phyloP scores from a whole-genome alignment of 1,140 invertebrate genomes.

The Oppia nitens region DNA sequence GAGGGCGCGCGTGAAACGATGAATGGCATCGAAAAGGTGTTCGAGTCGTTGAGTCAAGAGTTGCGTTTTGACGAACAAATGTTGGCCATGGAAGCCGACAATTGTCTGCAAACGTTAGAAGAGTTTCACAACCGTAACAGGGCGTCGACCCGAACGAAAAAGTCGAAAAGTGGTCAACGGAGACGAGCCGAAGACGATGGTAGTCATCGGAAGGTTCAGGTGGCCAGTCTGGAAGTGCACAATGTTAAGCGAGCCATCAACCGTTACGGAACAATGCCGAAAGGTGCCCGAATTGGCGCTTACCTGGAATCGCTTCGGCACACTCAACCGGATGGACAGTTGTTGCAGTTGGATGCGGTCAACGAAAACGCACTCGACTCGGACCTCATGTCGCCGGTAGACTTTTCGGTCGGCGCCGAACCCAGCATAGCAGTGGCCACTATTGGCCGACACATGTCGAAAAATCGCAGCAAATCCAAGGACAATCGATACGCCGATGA shows the following conservation, averaged over 20 bases:
- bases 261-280: conserved; percentile 88
- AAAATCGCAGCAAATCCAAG: background rate
- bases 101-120: background rate
- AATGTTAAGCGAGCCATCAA: conserved; percentile 91
- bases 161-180: conserved; percentile 1
- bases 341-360: background rate
- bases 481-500: conserved; percentile 14
- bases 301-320: conserved; percentile 79
- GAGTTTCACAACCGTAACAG: background rate
- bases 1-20: conserved; percentile 21
- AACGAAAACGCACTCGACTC: conserved; percentile 36
- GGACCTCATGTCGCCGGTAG: conserved; percentile 31
- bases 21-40: conserved; percentile 24
- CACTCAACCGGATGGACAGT: conserved; percentile 23
- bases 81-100: background rate
- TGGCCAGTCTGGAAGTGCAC: conserved; percentile 82
- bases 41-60: conserved; percentile 18
- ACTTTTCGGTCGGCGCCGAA: conserved; percentile 14
- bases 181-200: conserved; percentile 6
- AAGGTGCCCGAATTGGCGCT: conserved; percentile 82
- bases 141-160: background rate
- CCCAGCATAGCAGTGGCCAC: conserved; percentile 10
- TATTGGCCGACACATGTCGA: background rate
- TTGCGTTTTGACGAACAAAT: background rate
- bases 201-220: conserved; percentile 37